Evolutionary conservation across 2,888 invertebrate species (phyloP), one percentile per base, ranked within the genome.

Genomic region (Biston betularia): DNA sequence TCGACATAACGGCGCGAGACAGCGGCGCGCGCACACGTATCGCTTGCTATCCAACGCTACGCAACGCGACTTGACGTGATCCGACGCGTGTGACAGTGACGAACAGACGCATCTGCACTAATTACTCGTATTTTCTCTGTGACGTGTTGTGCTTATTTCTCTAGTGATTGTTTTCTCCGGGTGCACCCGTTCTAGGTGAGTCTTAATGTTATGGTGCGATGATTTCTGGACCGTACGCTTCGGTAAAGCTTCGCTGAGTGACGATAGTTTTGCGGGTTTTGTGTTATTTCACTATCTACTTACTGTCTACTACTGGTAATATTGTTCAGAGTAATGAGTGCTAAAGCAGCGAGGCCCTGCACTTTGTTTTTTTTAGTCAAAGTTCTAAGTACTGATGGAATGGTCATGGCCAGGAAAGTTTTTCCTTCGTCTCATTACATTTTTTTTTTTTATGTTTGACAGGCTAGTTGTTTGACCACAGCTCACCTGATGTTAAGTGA

Each of bases 1-100:
- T 61, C 81, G 78, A 80, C 91, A 91, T 90, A 90, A 90, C 90
- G 92, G 91, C 81, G 79, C 85, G 84, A 83, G 75, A 72, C 73
- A 55, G 77, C 84, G 79, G 77, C 68, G 78, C 81, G 82, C 78
- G 86, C 83, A 89, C 74, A 76, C 75, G 77, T 75, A 67, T 73
- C 68, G 46, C 6, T 6, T 38, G 42, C 42, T 7, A 42, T 15
- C 5, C 42, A 58, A 56, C 34, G 54, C 62, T 58, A 69, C 60
- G 68, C 73, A 73, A 53, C 61, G 69, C 75, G 65, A 63, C 77
- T 79, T 80, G 80, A 79, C 65, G 79, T 80, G 79, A 73, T 67
- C 63, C 71, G 50, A 74, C 80, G 81, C 78, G 79, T 76, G 82
- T 79, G 78, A 72, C 69, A 71, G 73, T 71, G 73, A 58, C 62